Conservation (phyloP, 2,797 vertebrate species). For the Sebastes melanostomus region DNA sequence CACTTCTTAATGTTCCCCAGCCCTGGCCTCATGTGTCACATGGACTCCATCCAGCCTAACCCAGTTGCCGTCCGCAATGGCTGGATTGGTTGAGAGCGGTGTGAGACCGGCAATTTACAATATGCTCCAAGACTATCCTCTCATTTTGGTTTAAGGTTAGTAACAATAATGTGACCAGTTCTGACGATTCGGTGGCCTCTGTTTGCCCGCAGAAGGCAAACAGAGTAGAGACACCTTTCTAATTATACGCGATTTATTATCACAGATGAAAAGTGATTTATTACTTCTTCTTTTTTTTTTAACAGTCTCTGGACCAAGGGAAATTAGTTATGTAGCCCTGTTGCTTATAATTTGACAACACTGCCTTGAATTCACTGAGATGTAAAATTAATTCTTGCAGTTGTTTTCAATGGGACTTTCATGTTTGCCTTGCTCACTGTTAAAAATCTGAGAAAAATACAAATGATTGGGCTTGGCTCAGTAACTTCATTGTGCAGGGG, state of each 20-base stretch:
- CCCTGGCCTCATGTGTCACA: conserved; percentile 79
- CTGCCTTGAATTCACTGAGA: conserved; percentile 81
- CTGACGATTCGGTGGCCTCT: conserved; percentile 45
- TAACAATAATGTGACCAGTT: conserved; percentile 50
- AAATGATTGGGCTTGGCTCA: conserved; percentile 82
- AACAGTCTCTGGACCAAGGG: conserved; percentile 78
- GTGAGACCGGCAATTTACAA: conserved; percentile 62
- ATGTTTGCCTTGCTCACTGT: conserved; percentile 78
- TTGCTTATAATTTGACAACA: conserved; percentile 82
- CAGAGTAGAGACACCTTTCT: conserved; percentile 67
- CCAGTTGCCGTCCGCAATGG: conserved; percentile 56
- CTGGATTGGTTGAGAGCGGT: conserved; percentile 56
- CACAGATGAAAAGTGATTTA: conserved; percentile 76
- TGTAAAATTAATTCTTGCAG: conserved; percentile 83
- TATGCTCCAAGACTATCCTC: conserved; percentile 29
- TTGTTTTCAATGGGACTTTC: conserved; percentile 81
- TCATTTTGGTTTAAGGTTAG: conserved; percentile 62
- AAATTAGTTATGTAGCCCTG: conserved; percentile 80
- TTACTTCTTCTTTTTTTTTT: conserved; percentile 54
- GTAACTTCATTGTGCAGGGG: conserved; percentile 80
- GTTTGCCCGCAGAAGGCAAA: conserved; percentile 61
- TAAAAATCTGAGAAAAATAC: conserved; percentile 81
- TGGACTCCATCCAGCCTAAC: conserved; percentile 72
- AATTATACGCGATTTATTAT: conserved; percentile 77
- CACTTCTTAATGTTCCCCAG: conserved; percentile 77